A percentile compares a stretch with the other conserved stretches of the same genome.
phyloP scores from a whole-genome alignment of 1,140 invertebrate species.

The Leptinotarsa defecta region DNA sequence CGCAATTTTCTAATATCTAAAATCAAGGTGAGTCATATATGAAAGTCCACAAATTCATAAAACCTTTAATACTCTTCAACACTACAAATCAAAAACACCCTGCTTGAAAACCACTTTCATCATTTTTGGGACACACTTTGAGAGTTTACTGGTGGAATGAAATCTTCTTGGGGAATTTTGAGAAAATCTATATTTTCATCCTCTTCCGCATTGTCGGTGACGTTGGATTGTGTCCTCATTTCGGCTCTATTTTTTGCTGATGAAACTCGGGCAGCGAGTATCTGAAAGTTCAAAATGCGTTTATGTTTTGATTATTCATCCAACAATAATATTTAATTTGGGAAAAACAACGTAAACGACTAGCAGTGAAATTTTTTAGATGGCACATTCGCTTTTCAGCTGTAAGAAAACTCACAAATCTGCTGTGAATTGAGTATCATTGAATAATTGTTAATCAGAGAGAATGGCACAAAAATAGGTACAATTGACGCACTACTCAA shows the following conservation, averaged over 20 bases:
- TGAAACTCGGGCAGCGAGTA: slow-evolving; percentile 47
- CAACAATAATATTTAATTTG: too few species aligned
- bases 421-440: too few species aligned
- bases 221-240: slow-evolving; percentile 37
- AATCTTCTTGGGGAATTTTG: not conserved
- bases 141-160: not conserved
- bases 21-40: not conserved
- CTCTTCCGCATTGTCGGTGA: slow-evolving; percentile 30
- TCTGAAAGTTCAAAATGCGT: slow-evolving; percentile 34
- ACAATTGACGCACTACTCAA: too few species aligned
- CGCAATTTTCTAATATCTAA: too few species aligned
- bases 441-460: too few species aligned
- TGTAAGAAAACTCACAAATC: too few species aligned
- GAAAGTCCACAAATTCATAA: not conserved
- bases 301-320: too few species aligned
- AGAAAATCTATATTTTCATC: slow-evolving; percentile 22
- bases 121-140: not conserved
- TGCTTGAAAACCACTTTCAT: not conserved
- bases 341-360: too few species aligned
- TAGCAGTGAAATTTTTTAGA: too few species aligned
- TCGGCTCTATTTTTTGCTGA: slow-evolving; percentile 43
- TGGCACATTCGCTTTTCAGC: too few species aligned
- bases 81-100: not conserved
- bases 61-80: not conserved
- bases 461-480: too few species aligned